Conservation (phyloP, 2,797 vertebrate genomes). For the Euphonia xanthogaster region DNA sequence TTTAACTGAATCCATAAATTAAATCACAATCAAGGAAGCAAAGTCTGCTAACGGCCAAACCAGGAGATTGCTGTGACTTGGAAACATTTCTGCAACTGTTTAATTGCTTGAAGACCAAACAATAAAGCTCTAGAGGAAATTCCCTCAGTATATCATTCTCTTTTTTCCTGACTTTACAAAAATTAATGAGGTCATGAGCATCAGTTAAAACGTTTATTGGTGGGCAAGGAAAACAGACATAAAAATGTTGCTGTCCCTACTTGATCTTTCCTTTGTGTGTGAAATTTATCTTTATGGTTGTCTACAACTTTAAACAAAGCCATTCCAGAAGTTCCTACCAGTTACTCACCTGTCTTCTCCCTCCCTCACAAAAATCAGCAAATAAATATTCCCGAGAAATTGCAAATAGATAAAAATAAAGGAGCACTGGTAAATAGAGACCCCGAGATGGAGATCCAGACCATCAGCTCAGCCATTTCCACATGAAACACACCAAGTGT, state of each 20-base stretch:
- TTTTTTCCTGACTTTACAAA: neutral
- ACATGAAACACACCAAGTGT: neutral
- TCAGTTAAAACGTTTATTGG: neutral
- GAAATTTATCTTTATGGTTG: neutral
- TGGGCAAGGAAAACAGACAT: neutral
- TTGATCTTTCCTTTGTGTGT: neutral
- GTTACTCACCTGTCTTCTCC: neutral
- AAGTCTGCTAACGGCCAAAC: neutral
- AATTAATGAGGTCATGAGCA: neutral
- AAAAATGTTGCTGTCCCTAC: neutral
- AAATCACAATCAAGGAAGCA: neutral
- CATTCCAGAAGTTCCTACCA: neutral
- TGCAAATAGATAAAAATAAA: neutral
- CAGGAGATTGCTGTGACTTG: neutral
- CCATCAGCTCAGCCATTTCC: neutral
- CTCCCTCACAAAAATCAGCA: neutral
- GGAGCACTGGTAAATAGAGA: neutral
- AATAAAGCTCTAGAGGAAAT: constrained; percentile 26
- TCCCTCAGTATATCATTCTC: neutral
- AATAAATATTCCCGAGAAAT: neutral
- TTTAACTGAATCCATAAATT: neutral
- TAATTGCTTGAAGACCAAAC: neutral
- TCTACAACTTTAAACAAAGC: neutral
- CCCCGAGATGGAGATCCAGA: neutral
- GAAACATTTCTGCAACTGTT: neutral